Conservation (phyloP, 2,113 vertebrate genomes). For the Nothocercus nigrocapillus region DNA sequence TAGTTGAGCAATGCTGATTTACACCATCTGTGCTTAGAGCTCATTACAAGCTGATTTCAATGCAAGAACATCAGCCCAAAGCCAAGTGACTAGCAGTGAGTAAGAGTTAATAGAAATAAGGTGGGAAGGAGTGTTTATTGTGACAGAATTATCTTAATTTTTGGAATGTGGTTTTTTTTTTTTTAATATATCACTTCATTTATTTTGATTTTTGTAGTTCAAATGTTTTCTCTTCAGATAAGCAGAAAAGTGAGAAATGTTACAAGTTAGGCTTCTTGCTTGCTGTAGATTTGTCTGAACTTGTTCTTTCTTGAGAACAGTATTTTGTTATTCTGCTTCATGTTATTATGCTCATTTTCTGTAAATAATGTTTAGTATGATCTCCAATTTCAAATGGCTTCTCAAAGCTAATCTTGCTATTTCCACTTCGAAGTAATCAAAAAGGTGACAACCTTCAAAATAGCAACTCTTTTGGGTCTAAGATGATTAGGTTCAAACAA, state of each 20-base stretch:
- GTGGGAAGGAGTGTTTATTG: background rate
- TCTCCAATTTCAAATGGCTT: slow-evolving; percentile 37
- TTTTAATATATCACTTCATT: background rate
- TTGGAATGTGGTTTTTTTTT: background rate
- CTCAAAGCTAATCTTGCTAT: slow-evolving; percentile 4
- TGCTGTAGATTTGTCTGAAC: slow-evolving; percentile 19
- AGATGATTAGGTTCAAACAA: background rate
- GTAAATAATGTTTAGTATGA: slow-evolving; percentile 39
- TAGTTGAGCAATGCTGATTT: slow-evolving; percentile 48
- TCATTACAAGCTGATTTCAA: slow-evolving; percentile 8
- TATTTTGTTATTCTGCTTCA: slow-evolving; percentile 31
- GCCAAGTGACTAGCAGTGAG: slow-evolving; percentile 25
- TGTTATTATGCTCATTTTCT: slow-evolving; percentile 22
- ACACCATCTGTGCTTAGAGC: slow-evolving; percentile 35
- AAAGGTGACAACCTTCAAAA: background rate
- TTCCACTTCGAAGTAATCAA: background rate
- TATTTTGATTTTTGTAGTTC: background rate
- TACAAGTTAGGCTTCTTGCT: background rate
- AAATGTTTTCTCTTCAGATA: background rate
- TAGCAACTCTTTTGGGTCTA: background rate
- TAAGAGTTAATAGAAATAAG: slow-evolving; percentile 20
- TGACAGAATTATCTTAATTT: slow-evolving; percentile 18
- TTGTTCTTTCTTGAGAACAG: slow-evolving; percentile 27
- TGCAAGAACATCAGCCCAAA: slow-evolving; percentile 9
- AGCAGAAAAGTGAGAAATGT: background rate